Evolutionary conservation across 2,888 invertebrate species (phyloP), one percentile per base, ranked within the genome.

Genomic region (Nemurella pictetii): DNA sequence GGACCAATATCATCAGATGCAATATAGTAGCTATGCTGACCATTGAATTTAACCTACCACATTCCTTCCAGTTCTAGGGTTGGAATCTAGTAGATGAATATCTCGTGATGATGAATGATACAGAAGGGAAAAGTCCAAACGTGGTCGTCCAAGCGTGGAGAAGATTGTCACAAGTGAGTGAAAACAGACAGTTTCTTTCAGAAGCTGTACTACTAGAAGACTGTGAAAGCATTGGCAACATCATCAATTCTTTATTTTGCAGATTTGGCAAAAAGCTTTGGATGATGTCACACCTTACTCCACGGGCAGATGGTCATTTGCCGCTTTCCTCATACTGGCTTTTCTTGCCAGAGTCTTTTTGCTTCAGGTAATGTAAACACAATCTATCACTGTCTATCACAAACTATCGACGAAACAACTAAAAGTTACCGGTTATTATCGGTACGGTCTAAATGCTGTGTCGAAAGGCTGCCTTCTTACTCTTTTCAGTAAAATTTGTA

Each of bases 221-320:
- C 5, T 55, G 12, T 12, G 15, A 55, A 20, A n/a, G n/a, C n/a
- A n/a, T n/a, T n/a, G n/a, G n/a, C n/a, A n/a, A n/a, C n/a, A n/a
- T n/a, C n/a, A n/a, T n/a, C n/a, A n/a, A n/a, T 29, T 83, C 80
- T 29, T 83, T 86, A 35, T 88, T 88, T 87, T 88, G 26, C 90
- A 95, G 95, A 92, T 94, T 89, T 96, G 96, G 91, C 97, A 97
- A 93, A 95, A 95, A 89, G 93, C 95, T 88, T 92, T 97, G 91
- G 97, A 97, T 91, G 93, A 93, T 89, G 96, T 96, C 93, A 97
- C 97, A 88, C 97, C 97, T 85, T 95, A 96, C 89, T 92, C 94
- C 87, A 93, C 93, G 89, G 93, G 94, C 88, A 93, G 98, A 92
- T 98, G 98, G 98, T 90, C 93, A 85, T 94, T 94, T 88, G 95